These are phyloP conservation scores for Protomyctophum bolini DNA, from an alignment of 2,113 vertebrate species.

Conservation along the genomic window DNA sequence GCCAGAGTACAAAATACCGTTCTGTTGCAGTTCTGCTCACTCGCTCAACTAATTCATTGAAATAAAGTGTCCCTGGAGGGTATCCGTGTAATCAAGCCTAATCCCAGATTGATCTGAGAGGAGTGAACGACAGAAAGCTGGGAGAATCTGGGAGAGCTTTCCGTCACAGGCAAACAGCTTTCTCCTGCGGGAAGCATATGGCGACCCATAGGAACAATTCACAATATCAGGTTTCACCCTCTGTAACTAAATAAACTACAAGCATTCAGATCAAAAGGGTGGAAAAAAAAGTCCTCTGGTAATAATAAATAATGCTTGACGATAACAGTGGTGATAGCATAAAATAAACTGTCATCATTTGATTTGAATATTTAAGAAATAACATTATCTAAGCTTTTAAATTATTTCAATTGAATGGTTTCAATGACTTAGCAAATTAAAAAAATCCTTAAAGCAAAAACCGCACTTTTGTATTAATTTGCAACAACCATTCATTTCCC, in stretches of 20 bases:
- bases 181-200: conserved; percentile 21
- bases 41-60: conserved; percentile 79
- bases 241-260: no score
- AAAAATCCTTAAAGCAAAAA: neutral
- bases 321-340: neutral
- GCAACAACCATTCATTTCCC: neutral
- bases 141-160: conserved; percentile 53
- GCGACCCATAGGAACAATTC: conserved; percentile 34
- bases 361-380: neutral
- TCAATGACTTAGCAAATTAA: neutral
- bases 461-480: neutral
- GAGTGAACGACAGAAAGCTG: conserved; percentile 49
- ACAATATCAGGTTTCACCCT: conserved; percentile 28
- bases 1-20: conserved; percentile 79
- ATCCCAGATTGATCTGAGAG: conserved; percentile 71
- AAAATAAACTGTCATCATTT: neutral
- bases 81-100: conserved; percentile 67
- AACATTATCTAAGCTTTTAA: neutral
- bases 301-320: neutral
- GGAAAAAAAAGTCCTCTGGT: neutral
- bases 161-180: conserved; percentile 26
- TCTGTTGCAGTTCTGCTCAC: conserved; percentile 78
- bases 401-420: neutral
- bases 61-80: conserved; percentile 76
- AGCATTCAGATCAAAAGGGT: conserved; percentile 12